A percentile compares a stretch with the other conserved stretches of the same genome.
These are phyloP conservation scores for Acromyrmex heyeri DNA, from an alignment of 1,140 invertebrate genomes.

Conservation along the genomic window DNA sequence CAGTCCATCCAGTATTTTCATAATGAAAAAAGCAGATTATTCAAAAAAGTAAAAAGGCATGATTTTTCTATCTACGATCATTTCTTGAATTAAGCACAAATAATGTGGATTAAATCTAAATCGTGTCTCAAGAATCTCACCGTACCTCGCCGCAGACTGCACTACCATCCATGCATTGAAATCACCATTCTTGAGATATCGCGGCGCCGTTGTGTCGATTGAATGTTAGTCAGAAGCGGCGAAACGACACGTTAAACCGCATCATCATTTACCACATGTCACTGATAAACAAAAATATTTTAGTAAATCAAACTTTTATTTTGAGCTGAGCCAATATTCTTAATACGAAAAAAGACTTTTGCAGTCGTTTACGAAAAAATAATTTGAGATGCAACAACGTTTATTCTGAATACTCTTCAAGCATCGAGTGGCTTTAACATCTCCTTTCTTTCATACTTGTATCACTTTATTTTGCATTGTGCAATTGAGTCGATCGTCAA, in stretches of 20 bases:
- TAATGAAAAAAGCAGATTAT: constrained; percentile 8
- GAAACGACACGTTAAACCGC: constrained; percentile 10
- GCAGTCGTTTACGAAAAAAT: constrained; percentile 9
- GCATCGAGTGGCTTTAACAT: no score
- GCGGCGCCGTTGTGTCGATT: neutral
- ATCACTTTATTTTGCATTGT: constrained; percentile 55
- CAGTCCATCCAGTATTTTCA: neutral
- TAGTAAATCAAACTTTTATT: neutral
- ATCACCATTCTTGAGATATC: constrained; percentile 29
- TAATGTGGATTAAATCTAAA: constrained; percentile 8
- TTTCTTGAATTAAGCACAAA: neutral
- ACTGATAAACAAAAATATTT: constrained; percentile 29
- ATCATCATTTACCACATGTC: neutral
- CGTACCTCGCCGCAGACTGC: neutral
- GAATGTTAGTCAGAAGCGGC: neutral
- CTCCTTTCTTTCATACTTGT: constrained; percentile 15
- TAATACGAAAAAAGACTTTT: neutral
- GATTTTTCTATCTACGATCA: neutral
- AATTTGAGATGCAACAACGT: constrained; percentile 21
- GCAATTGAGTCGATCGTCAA: constrained; percentile 45
- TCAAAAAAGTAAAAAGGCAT: neutral
- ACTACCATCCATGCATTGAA: neutral
- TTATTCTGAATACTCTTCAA: constrained; percentile 36
- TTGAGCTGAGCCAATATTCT: neutral
- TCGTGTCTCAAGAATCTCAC: neutral